Evolutionary conservation across 2,888 invertebrate species (phyloP), one percentile per base, ranked within the genome.

Genomic region (Hirtodrosophila confusa): DNA sequence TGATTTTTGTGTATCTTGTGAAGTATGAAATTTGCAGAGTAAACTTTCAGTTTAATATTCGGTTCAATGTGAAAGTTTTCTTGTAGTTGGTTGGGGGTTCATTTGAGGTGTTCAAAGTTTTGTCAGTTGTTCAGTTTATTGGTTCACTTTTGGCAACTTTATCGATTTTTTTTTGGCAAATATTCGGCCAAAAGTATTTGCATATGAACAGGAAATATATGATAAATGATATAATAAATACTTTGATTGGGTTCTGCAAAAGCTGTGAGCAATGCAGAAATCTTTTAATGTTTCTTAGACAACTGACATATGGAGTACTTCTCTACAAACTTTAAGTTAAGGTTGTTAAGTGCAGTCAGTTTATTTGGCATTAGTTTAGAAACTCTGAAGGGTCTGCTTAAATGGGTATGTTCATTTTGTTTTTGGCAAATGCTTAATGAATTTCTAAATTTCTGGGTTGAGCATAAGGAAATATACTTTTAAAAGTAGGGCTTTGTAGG

Each of bases 101-200:
- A 56, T 44, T 50, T 27, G 48, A 45, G 56, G 50, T 78, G 75
- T 65, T 65, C 49, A 69, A 80, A 76, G 49, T 79, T 31, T 57
- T 57, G 69, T 57, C 64, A 77, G 73, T 55, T 72, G 44, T 39
- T 48, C 48, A 77, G 48, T 80, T 76, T 75, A 62, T 80, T 69
- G 75, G 63, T 64, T 67, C 64, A 61, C 62, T 58, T 55, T 39
- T 44, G 11, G 27, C 41, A 60, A 69, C 23, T 68, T 82, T 65
- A 83, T 75, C 73, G 78, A 83, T 69, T 64, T 47, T 36, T 11
- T 17, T 4, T 11, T 47, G 17, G 10, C 50, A 23, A 11, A 23
- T 29, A 62, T 57, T 56, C 58, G 47, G 50, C 45, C 37, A 36
- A 12, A 45, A 33, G 27, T 39, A 36, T 40, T 24, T 62, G 12